Percentiles rank a stretch among this genome's conserved stretches.
Conservation (phyloP, 1,140 invertebrate genomes). For the Neodiprion lecontei region DNA sequence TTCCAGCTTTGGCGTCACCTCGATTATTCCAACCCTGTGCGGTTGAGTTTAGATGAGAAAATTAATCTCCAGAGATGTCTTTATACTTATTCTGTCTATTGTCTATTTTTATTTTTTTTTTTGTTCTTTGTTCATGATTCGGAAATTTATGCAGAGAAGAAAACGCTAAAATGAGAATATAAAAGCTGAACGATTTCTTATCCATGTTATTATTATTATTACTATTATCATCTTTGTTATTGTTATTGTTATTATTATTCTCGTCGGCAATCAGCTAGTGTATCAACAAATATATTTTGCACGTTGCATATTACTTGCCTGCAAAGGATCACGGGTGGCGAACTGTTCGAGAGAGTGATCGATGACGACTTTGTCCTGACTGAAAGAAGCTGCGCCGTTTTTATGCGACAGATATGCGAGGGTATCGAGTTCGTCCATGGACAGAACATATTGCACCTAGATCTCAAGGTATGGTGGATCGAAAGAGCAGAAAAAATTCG, state of each 20-base stretch:
- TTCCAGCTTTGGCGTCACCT: slow-evolving; percentile 33
- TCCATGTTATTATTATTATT: too few relatives aligned
- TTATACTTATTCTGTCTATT: slow-evolving; percentile 19
- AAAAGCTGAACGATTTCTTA: too few relatives aligned
- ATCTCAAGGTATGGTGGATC: slow-evolving; percentile 83
- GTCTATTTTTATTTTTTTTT: slow-evolving; percentile 32
- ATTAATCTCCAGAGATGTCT: slow-evolving; percentile 6
- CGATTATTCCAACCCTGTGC: background rate
- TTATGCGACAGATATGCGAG: slow-evolving; percentile 97
- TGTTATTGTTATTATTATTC: too few relatives aligned
- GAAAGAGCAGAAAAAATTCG: slow-evolving; percentile 8
- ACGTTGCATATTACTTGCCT: background rate
- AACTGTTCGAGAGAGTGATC: slow-evolving; percentile 97
- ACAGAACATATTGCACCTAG: slow-evolving; percentile 93
- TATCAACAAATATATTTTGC: too few relatives aligned
- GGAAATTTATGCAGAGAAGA: too few relatives aligned
- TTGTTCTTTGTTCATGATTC: background rate
- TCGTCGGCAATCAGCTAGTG: too few relatives aligned
- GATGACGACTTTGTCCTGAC: slow-evolving; percentile 97
- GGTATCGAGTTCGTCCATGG: slow-evolving; percentile 96
- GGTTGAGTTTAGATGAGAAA: background rate
- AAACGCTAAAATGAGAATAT: too few relatives aligned
- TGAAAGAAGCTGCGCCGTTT: slow-evolving; percentile 93
- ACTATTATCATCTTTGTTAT: too few relatives aligned
- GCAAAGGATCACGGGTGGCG: slow-evolving; percentile 91